A percentile compares a stretch with the other conserved stretches of the same genome.
phyloP scores from a whole-genome alignment of 2,797 vertebrate species.

The Lycodopsis pacificus region DNA sequence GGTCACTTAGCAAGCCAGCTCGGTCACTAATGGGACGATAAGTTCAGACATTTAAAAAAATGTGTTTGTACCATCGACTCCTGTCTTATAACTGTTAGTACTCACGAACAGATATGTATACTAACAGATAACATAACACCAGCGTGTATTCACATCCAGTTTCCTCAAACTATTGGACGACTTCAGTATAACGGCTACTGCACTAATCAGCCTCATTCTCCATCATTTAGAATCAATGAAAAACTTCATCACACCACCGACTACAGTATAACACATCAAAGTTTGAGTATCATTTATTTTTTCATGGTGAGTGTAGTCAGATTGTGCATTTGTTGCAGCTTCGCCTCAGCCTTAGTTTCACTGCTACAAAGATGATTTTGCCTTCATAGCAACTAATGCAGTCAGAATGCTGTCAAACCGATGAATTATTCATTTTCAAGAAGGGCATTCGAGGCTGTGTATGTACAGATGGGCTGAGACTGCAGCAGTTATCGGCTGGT shows the following conservation, averaged over 20 bases:
- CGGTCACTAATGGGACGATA: too few species aligned
- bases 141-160: background rate
- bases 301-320: slow-evolving; percentile 5
- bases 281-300: background rate
- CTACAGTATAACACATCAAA: background rate
- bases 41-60: too few species aligned
- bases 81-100: too few species aligned
- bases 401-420: slow-evolving; percentile 49
- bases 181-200: background rate
- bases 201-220: background rate
- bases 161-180: slow-evolving; percentile 4
- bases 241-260: background rate
- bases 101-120: too few species aligned
- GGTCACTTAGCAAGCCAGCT: too few species aligned
- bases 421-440: slow-evolving; percentile 77
- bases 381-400: slow-evolving; percentile 70
- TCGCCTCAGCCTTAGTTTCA: slow-evolving; percentile 27
- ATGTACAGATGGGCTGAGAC: slow-evolving; percentile 27
- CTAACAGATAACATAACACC: background rate
- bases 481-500: slow-evolving; percentile 7
- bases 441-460: slow-evolving; percentile 40
- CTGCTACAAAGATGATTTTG: slow-evolving; percentile 39
- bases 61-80: too few species aligned
- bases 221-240: background rate
- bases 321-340: slow-evolving; percentile 5